A percentile compares a stretch with the other conserved stretches of the same genome.
Evolutionary conservation across 2,797 vertebrate species (phyloP).

Genomic region (Oreonectes daqikongensis): DNA sequence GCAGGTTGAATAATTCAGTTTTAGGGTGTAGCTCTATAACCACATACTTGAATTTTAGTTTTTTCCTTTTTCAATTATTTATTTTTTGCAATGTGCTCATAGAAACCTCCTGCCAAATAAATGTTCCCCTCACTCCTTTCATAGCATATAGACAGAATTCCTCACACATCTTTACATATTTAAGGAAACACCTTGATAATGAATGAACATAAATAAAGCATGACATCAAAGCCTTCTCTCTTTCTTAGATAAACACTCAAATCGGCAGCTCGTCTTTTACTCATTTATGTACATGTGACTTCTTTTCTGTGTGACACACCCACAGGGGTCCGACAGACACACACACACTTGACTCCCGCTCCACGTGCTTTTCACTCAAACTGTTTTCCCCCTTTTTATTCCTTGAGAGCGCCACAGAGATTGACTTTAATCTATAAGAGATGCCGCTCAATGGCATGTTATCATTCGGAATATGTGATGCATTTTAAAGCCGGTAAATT

Average conservation of each 20-base stretch:
- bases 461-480: conserved; percentile 55
- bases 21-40: too few relatives aligned
- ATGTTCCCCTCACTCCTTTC: conserved; percentile 38
- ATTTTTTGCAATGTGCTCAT: not conserved
- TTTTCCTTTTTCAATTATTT: too few relatives aligned
- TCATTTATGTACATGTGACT: conserved; percentile 43
- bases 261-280: conserved; percentile 8
- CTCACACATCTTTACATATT: conserved; percentile 47
- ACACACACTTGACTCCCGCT: conserved; percentile 1
- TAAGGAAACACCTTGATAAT: conserved; percentile 45
- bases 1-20: too few relatives aligned
- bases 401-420: conserved; percentile 53
- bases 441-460: conserved; percentile 58
- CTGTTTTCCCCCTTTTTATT: conserved; percentile 35
- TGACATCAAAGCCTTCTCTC: conserved; percentile 46
- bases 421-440: conserved; percentile 54
- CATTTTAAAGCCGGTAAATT: conserved; percentile 61
- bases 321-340: conserved; percentile 31
- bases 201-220: conserved; percentile 47
- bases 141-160: conserved; percentile 46
- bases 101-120: not conserved
- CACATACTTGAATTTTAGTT: too few relatives aligned
- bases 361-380: conserved; percentile 28
- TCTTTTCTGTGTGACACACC: conserved; percentile 39
- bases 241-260: conserved; percentile 8